A percentile compares a stretch with the other conserved stretches of the same genome.
Evolutionary conservation across 2,113 vertebrate species (phyloP).

Genomic region (Lipotes vexillifer): DNA sequence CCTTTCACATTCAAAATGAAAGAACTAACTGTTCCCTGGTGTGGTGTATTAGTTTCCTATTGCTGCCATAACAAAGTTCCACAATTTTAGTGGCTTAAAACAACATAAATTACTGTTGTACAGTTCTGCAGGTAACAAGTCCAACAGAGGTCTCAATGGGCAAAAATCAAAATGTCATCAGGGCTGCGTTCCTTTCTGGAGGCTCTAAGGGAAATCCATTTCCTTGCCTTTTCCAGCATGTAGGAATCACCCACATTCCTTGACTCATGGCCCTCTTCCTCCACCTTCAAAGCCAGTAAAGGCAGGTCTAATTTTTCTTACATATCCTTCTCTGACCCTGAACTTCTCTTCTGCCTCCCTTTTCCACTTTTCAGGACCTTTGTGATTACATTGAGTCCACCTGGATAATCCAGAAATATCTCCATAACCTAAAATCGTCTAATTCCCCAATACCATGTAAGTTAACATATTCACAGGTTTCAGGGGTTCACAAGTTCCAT

Average conservation of each 20-base stretch:
- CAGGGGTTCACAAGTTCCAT: background rate
- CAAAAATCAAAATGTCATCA: background rate
- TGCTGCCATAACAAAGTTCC: background rate
- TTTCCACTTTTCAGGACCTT: background rate
- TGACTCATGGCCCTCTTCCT: background rate
- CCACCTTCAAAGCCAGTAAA: background rate
- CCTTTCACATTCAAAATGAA: slow-evolving; percentile 20
- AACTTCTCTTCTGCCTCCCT: background rate
- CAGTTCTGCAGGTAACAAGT: background rate
- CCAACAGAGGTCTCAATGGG: background rate
- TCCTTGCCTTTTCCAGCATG: background rate
- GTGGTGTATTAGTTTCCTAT: background rate
- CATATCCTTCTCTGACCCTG: background rate
- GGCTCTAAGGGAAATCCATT: background rate
- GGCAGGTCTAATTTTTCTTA: background rate
- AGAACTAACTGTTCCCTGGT: background rate
- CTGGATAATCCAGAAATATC: background rate
- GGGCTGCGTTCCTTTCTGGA: background rate
- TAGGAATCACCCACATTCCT: background rate
- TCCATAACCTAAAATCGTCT: background rate
- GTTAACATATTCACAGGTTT: background rate
- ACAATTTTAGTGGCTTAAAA: background rate
- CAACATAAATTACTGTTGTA: background rate
- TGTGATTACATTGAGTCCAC: background rate
- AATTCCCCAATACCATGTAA: background rate